These are phyloP conservation scores for Zoanthus gigantus DNA, from an alignment of 92 coral and sea anemone species.

Conservation along the genomic window DNA sequence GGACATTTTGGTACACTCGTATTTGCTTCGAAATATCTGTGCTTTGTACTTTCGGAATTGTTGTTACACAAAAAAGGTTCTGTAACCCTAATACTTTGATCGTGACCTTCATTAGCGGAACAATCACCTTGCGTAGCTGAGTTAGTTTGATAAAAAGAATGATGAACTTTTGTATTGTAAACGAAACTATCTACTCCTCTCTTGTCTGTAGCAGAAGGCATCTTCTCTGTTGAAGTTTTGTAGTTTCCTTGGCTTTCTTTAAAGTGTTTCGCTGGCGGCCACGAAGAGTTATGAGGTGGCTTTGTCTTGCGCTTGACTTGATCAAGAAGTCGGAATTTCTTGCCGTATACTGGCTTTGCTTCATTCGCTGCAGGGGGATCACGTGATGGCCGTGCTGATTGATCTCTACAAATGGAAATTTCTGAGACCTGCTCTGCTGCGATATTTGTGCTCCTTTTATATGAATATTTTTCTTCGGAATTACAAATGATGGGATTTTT, in stretches of 20 bases:
- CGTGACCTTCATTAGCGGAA: neutral
- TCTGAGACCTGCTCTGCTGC: neutral
- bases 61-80: neutral
- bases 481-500: neutral
- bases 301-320: neutral
- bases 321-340: conserved; percentile 24
- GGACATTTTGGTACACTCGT: neutral
- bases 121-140: neutral
- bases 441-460: neutral
- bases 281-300: neutral
- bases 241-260: neutral
- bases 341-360: conserved; percentile 9
- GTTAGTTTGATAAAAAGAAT: neutral
- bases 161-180: neutral
- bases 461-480: neutral
- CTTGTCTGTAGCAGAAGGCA: neutral
- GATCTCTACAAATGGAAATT: neutral
- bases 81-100: neutral
- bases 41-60: neutral
- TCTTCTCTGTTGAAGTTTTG: neutral
- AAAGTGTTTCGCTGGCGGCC: neutral
- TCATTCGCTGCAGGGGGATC: neutral
- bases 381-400: neutral
- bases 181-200: neutral
- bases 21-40: neutral